Conservation (phyloP, 2,888 invertebrate species). For the Mimachlamys varia region DNA sequence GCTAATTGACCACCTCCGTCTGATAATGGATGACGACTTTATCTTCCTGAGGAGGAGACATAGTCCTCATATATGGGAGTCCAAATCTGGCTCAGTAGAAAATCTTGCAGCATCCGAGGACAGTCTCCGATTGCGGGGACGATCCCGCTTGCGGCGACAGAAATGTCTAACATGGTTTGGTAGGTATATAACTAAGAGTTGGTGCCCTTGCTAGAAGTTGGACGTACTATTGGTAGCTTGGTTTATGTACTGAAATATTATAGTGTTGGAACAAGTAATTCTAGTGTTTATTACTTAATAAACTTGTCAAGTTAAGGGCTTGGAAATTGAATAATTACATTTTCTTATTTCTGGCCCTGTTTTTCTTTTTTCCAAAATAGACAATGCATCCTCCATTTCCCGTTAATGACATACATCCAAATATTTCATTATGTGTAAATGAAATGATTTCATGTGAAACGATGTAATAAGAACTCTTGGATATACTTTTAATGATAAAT, state of each 20-base stretch:
- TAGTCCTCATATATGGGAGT: constrained; percentile 49
- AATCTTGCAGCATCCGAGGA: constrained; percentile 62
- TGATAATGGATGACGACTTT: constrained; percentile 56
- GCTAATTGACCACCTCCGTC: not conserved
- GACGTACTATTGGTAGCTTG: not conserved
- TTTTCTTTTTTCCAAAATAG: not conserved
- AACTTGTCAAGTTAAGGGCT: not conserved
- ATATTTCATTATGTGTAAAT: too few species aligned
- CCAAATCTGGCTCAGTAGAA: constrained; percentile 63
- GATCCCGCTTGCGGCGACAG: constrained; percentile 59
- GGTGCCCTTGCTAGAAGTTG: not conserved
- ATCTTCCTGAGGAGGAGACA: constrained; percentile 51
- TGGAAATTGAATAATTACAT: not conserved
- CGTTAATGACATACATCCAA: not conserved
- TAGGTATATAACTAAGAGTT: constrained; percentile 46
- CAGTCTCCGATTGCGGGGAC: constrained; percentile 58
- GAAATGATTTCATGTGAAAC: too few species aligned
- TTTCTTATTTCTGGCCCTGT: not conserved
- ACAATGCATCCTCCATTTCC: not conserved
- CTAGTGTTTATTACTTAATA: not conserved
- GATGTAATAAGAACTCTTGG: too few species aligned
- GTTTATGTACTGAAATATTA: not conserved
- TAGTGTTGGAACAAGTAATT: not conserved
- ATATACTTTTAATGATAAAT: too few species aligned
- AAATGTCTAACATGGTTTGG: constrained; percentile 65